phyloP scores from a whole-genome alignment of 2,797 vertebrate genomes.

The Sylvilagus floridanus region DNA sequence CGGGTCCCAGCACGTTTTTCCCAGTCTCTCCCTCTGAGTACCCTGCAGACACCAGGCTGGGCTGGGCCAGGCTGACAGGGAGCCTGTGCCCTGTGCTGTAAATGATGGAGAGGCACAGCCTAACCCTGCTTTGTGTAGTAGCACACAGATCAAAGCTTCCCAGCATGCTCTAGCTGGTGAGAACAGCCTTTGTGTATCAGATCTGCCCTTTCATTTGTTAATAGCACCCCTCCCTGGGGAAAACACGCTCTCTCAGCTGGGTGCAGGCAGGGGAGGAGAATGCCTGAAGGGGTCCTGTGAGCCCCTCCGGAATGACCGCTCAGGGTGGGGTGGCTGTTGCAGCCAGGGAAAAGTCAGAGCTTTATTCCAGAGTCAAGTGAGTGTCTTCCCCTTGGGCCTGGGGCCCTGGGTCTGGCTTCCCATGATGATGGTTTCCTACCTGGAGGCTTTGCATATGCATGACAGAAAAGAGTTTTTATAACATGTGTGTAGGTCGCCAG shows the following conservation, averaged over 20 bases:
- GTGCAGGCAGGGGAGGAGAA: conserved; percentile 61
- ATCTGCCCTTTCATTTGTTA: conserved; percentile 72
- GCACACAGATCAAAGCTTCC: conserved; percentile 33
- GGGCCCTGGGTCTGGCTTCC: conserved; percentile 80
- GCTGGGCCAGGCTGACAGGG: neutral
- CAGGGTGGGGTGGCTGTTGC: conserved; percentile 74
- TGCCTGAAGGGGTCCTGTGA: conserved; percentile 41
- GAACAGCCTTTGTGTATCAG: conserved; percentile 23
- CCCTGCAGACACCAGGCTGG: neutral
- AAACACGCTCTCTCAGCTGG: conserved; percentile 61
- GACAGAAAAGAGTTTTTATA: conserved; percentile 80
- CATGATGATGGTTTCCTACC: conserved; percentile 79
- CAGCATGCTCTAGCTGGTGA: neutral
- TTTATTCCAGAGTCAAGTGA: conserved; percentile 79
- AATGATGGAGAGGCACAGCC: conserved; percentile 20
- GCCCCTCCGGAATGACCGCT: conserved; percentile 68
- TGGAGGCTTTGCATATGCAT: conserved; percentile 82
- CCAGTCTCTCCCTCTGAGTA: neutral
- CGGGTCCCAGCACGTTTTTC: neutral
- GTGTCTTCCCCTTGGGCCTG: conserved; percentile 80
- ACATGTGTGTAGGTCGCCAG: conserved; percentile 76
- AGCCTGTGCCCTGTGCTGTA: conserved; percentile 5
- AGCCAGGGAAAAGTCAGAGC: conserved; percentile 79
- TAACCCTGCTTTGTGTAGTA: conserved; percentile 57
- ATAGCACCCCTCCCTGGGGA: conserved; percentile 32